Conservation (phyloP, 2,113 vertebrate species). For the Lycaon pictus region DNA sequence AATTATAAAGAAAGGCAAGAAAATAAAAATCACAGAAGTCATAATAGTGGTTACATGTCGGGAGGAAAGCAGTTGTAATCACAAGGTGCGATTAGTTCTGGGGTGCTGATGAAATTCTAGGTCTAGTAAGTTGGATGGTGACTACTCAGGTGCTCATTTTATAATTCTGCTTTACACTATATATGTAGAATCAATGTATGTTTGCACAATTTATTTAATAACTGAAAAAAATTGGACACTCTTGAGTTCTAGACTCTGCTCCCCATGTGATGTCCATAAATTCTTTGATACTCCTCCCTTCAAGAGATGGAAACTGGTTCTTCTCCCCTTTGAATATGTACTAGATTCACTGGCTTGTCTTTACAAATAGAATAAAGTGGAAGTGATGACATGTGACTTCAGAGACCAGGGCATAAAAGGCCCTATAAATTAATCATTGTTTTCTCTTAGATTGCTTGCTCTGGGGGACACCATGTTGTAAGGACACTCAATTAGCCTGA, state of each 20-base stretch:
- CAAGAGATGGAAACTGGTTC: neutral
- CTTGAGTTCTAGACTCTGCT: neutral
- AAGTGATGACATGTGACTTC: neutral
- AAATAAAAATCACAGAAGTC: neutral
- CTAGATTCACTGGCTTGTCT: neutral
- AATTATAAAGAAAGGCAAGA: neutral
- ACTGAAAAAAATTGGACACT: neutral
- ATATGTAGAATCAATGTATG: too few species aligned
- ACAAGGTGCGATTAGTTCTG: neutral
- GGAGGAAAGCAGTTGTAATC: neutral
- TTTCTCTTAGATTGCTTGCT: neutral
- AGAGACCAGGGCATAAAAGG: neutral
- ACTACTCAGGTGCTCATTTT: neutral
- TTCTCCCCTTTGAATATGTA: neutral
- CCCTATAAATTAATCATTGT: neutral
- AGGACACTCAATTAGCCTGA: neutral
- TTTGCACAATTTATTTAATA: neutral
- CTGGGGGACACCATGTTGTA: neutral
- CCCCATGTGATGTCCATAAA: neutral
- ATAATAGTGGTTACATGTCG: neutral
- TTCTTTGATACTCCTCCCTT: neutral
- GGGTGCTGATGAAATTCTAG: neutral
- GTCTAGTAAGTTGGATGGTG: neutral
- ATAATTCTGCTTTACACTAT: neutral
- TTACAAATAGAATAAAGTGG: neutral